These are phyloP conservation scores for Catocala nupta DNA, from an alignment of 2,888 invertebrate species.

Conservation along the genomic window DNA sequence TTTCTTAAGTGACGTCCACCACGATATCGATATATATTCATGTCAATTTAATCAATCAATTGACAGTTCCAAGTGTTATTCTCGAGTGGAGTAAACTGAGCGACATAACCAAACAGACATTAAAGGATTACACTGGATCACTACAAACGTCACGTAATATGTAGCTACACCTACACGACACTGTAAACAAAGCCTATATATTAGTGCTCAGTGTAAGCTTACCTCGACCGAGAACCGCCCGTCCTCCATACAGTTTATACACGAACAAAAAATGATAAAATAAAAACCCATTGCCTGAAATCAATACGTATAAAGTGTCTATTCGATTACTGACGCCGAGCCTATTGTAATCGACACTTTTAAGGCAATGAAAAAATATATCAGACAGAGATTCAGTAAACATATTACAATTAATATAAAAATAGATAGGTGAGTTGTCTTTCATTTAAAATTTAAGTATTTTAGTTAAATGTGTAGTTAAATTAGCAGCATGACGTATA, in stretches of 20 bases:
- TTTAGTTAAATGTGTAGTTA: too few relatives aligned
- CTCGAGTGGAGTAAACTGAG: constrained; percentile 54
- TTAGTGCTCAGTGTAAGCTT: constrained; percentile 54
- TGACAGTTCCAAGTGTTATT: constrained; percentile 60
- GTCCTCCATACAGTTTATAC: constrained; percentile 39
- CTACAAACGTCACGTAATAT: constrained; percentile 43
- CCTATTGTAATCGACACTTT: constrained; percentile 63
- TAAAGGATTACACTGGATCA: constrained; percentile 66
- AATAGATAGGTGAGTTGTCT: constrained; percentile 64
- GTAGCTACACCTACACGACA: constrained; percentile 24
- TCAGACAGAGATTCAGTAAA: constrained; percentile 65
- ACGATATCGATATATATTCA: neutral
- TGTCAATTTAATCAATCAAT: constrained; percentile 57
- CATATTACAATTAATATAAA: constrained; percentile 48
- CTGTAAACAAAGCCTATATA: constrained; percentile 59
- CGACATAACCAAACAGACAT: constrained; percentile 59
- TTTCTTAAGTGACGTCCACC: too few relatives aligned
- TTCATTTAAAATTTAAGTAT: too few relatives aligned
- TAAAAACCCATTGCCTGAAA: constrained; percentile 56
- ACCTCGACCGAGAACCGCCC: constrained; percentile 43
- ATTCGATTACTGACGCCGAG: constrained; percentile 45
- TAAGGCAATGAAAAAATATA: constrained; percentile 77
- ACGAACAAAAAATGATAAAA: constrained; percentile 28
- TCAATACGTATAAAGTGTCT: constrained; percentile 35
- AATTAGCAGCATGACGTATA: neutral